Conservation (phyloP, 1,140 invertebrate genomes). For the Epicauta chinensis region DNA sequence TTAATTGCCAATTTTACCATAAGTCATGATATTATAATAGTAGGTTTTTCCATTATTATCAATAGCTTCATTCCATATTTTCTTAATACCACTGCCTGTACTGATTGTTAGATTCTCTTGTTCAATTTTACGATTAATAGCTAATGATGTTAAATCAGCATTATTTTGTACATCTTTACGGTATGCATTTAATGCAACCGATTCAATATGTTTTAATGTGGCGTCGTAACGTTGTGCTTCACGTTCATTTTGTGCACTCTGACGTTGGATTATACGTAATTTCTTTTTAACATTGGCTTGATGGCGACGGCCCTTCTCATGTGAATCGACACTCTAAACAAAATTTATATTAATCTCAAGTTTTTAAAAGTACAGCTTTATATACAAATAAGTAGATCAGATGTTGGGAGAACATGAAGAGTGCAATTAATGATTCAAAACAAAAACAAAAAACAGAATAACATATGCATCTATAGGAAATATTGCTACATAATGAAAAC, state of each 20-base stretch:
- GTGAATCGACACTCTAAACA: conserved; percentile 84
- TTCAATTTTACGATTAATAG: conserved; percentile 35
- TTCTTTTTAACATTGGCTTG: conserved; percentile 88
- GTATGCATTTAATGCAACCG: conserved; percentile 76
- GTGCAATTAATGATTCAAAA: no score
- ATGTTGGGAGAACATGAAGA: not conserved
- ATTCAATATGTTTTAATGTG: conserved; percentile 85
- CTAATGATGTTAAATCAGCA: conserved; percentile 57
- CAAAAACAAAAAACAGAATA: no score
- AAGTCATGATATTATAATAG: conserved; percentile 76
- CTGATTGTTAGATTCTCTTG: conserved; percentile 23
- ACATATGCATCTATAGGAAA: no score
- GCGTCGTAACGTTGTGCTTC: conserved; percentile 69
- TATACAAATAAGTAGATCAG: conserved; percentile 10
- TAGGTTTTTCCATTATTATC: conserved; percentile 66
- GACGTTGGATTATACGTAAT: conserved; percentile 78
- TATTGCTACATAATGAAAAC: no score
- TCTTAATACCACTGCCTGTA: conserved; percentile 31
- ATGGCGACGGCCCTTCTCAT: conserved; percentile 89
- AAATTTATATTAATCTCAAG: not conserved
- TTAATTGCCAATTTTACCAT: conserved; percentile 59
- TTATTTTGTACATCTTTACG: conserved; percentile 69
- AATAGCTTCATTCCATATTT: conserved; percentile 64
- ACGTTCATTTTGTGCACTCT: conserved; percentile 71
- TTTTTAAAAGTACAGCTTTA: no score